phyloP scores from a whole-genome alignment of 2,888 invertebrate genomes.

The Hydrotaea diabolus region DNA sequence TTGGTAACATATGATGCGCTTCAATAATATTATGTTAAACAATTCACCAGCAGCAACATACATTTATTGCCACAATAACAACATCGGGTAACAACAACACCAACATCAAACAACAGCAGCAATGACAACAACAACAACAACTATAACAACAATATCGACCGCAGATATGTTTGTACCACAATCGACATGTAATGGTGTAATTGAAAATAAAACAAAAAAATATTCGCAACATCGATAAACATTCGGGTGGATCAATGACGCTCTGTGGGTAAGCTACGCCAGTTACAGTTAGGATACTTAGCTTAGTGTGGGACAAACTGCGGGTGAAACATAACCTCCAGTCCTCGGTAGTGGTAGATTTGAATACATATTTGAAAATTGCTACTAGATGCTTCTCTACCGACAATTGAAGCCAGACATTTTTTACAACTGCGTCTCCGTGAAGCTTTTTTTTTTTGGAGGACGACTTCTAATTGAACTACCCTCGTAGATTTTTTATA shows the following conservation, averaged over 20 bases:
- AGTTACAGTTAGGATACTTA: not conserved
- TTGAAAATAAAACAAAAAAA: conserved; percentile 28
- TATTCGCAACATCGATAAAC: not conserved
- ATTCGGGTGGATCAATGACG: no score
- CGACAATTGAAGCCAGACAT: no score
- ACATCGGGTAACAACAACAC: conserved; percentile 48
- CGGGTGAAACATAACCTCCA: no score
- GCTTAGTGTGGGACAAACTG: no score
- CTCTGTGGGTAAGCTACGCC: not conserved
- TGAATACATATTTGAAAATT: no score
- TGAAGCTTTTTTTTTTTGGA: no score
- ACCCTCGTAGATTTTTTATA: no score
- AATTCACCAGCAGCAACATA: conserved; percentile 74
- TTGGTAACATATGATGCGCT: conserved; percentile 68
- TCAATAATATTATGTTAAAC: conserved; percentile 80
- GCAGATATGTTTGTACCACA: not conserved
- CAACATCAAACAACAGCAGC: conserved; percentile 61
- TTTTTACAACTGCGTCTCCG: no score
- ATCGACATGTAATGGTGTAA: conserved; percentile 16
- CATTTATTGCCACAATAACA: conserved; percentile 68
- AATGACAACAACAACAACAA: conserved; percentile 47
- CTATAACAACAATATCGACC: conserved; percentile 30
- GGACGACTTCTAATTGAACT: no score
- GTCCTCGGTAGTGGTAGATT: no score
- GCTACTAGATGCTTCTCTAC: no score